Evolutionary conservation across 2,888 invertebrate genomes (phyloP).

Genomic region (Lepidocyrtinus sp.): DNA sequence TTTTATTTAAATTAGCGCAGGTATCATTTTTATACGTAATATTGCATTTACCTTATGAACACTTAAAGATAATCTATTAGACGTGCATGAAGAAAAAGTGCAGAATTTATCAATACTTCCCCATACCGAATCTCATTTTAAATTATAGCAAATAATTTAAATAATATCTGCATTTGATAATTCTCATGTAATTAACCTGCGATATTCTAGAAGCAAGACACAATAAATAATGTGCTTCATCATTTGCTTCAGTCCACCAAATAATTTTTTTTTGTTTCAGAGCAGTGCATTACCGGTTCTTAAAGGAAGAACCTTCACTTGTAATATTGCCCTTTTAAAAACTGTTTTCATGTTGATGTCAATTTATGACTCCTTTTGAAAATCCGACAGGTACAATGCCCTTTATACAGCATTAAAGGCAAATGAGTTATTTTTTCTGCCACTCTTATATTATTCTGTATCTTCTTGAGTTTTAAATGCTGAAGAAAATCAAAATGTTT

Average conservation of each 20-base stretch:
- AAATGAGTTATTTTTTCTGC: conserved; percentile 14
- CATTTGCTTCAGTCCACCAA: conserved; percentile 44
- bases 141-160: conserved; percentile 18
- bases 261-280: conserved; percentile 8
- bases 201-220: conserved; percentile 26
- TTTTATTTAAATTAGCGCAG: too few species aligned
- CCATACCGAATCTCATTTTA: too few species aligned
- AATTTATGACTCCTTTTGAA: conserved; percentile 18
- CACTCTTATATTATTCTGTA: background rate
- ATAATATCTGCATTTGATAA: conserved; percentile 35
- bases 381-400: conserved; percentile 10
- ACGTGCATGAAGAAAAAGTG: too few species aligned
- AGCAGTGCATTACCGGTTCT: conserved; percentile 52
- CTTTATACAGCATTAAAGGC: background rate
- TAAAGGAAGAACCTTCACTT: conserved; percentile 35
- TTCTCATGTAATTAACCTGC: conserved; percentile 58
- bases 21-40: too few species aligned
- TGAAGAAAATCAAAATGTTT: conserved; percentile 5
- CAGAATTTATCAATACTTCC: too few species aligned
- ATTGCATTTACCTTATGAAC: too few species aligned
- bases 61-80: too few species aligned
- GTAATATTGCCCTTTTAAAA: conserved; percentile 11
- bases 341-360: conserved; percentile 16
- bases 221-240: conserved; percentile 45
- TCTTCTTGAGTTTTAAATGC: too few species aligned